Conservation (phyloP, 2,888 invertebrate genomes). For the Oxycera nigricornis region DNA sequence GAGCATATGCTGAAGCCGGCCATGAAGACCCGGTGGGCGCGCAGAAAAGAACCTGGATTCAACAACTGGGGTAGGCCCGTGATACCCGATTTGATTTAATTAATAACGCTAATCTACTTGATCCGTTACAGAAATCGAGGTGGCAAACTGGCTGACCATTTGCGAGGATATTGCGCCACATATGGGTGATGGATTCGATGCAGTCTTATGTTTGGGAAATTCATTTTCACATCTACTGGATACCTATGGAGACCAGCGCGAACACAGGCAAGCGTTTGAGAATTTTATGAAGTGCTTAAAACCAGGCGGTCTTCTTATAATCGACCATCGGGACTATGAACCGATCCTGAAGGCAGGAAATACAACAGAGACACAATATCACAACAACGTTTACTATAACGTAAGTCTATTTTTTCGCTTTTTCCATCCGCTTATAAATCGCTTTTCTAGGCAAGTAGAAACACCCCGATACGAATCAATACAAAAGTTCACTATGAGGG, state of each 20-base stretch:
- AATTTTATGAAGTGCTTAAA: conserved; percentile 85
- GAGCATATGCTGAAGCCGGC: conserved; percentile 94
- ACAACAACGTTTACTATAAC: conserved; percentile 88
- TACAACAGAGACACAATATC: conserved; percentile 69
- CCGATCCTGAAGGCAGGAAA: conserved; percentile 76
- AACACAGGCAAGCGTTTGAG: conserved; percentile 77
- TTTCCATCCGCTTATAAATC: background rate
- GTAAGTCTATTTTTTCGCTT: conserved; percentile 65
- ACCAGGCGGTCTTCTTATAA: conserved; percentile 83
- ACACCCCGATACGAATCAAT: conserved; percentile 65
- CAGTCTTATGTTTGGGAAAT: conserved; percentile 88
- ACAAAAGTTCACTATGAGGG: conserved; percentile 83
- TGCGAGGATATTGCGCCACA: conserved; percentile 73
- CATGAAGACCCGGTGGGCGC: conserved; percentile 82
- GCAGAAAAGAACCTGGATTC: conserved; percentile 78
- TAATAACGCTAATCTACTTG: background rate
- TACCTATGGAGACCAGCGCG: conserved; percentile 77
- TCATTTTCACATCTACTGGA: conserved; percentile 90
- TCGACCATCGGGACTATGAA: conserved; percentile 91
- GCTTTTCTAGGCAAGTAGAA: background rate
- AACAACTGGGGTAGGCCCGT: conserved; percentile 86
- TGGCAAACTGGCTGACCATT: conserved; percentile 88
- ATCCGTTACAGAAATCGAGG: conserved; percentile 80
- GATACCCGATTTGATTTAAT: no score
- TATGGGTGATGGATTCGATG: conserved; percentile 77